Percentiles rank a stretch among this genome's conserved stretches.
Evolutionary conservation across 2,113 vertebrate species (phyloP).

Genomic region (Notarius lentiginosus): DNA sequence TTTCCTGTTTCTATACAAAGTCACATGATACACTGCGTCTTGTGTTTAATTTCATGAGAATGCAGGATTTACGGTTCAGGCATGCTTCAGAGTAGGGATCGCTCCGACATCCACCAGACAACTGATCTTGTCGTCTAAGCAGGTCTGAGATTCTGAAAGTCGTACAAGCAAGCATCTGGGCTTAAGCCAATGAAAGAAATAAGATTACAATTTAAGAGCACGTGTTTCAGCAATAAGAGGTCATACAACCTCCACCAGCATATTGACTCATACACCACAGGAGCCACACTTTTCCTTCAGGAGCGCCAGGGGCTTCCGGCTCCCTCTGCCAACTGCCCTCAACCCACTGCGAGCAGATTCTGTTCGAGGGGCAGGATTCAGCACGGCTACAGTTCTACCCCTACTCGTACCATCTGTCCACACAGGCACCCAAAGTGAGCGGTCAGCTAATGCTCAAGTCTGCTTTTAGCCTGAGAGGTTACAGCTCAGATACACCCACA

Average conservation of each 20-base stretch:
- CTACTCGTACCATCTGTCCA: slow-evolving; percentile 53
- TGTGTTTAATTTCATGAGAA: neutral
- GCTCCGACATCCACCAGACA: neutral
- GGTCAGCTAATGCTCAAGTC: slow-evolving; percentile 25
- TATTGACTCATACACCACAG: slow-evolving; percentile 57
- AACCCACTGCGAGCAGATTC: slow-evolving; percentile 64
- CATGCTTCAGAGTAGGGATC: neutral
- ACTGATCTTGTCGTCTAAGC: neutral
- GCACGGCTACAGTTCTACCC: slow-evolving; percentile 45
- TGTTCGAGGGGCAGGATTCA: slow-evolving; percentile 53
- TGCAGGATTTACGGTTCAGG: neutral
- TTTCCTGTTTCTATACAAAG: neutral
- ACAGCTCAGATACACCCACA: neutral
- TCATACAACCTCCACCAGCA: slow-evolving; percentile 29
- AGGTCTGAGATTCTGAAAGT: neutral
- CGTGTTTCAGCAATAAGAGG: neutral
- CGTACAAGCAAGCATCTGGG: neutral
- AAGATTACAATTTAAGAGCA: neutral
- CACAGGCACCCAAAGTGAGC: slow-evolving; percentile 40
- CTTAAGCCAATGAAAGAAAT: neutral
- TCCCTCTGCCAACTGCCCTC: slow-evolving; percentile 63
- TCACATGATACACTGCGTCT: neutral
- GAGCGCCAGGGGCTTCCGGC: slow-evolving; percentile 73
- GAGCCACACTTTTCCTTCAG: slow-evolving; percentile 67
- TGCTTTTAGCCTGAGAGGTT: neutral